phyloP scores from a whole-genome alignment of 2,113 vertebrate genomes.

The Sturnus vulgaris region DNA sequence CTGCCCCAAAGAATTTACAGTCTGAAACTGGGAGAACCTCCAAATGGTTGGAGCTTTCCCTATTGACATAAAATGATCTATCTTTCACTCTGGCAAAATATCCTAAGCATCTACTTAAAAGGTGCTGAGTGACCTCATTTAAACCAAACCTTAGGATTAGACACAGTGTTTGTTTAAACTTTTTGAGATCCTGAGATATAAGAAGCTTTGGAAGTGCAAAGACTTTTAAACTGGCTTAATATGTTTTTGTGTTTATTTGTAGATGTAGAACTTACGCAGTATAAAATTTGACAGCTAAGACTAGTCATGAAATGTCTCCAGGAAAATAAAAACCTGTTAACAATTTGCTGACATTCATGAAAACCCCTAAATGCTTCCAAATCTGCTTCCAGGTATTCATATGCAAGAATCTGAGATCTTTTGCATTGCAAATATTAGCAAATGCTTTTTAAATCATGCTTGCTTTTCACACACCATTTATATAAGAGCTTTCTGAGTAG shows the following conservation, averaged over 20 bases:
- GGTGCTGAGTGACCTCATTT: slow-evolving; percentile 46
- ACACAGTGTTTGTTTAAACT: slow-evolving; percentile 39
- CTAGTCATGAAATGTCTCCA: slow-evolving; percentile 43
- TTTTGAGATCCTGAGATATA: slow-evolving; percentile 43
- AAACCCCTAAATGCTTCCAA: slow-evolving; percentile 51
- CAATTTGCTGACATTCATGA: slow-evolving; percentile 59
- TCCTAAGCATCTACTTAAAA: slow-evolving; percentile 28
- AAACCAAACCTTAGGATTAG: slow-evolving; percentile 53
- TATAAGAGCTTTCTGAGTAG: slow-evolving; percentile 38
- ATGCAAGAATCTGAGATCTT: slow-evolving; percentile 45
- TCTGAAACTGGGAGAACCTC: not conserved
- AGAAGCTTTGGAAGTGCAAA: slow-evolving; percentile 41
- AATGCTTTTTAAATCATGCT: slow-evolving; percentile 48
- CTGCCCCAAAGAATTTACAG: not conserved
- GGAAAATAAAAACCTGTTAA: slow-evolving; percentile 67
- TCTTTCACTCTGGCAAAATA: slow-evolving; percentile 13
- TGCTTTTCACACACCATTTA: slow-evolving; percentile 47
- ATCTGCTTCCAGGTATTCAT: slow-evolving; percentile 60
- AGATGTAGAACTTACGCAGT: not conserved
- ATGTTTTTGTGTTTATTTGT: slow-evolving; percentile 58
- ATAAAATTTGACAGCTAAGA: slow-evolving; percentile 50
- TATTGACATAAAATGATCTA: not conserved
- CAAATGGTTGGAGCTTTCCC: not conserved
- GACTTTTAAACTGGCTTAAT: slow-evolving; percentile 23
- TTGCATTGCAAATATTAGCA: slow-evolving; percentile 65